A percentile compares a stretch with the other conserved stretches of the same genome.
These are phyloP conservation scores for Lasiurus borealis DNA, from an alignment of 2,113 vertebrate species.

Conservation along the genomic window DNA sequence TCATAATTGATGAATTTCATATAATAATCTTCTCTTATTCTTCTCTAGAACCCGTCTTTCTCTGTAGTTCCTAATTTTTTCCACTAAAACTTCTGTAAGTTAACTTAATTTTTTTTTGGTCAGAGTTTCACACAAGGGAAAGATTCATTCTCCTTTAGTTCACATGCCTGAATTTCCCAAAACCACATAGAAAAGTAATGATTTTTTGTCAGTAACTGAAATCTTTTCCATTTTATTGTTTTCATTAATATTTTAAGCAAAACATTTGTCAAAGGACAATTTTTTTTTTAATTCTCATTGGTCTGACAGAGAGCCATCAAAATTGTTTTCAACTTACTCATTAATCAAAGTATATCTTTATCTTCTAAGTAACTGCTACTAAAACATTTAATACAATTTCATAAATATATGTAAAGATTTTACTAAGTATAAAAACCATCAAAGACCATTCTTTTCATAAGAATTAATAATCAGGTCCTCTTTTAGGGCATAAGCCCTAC, in stretches of 20 bases:
- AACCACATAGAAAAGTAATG: background rate
- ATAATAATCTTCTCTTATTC: background rate
- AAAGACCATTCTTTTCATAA: background rate
- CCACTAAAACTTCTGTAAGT: background rate
- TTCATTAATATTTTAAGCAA: constrained; percentile 1
- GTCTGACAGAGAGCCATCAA: background rate
- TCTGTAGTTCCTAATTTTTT: background rate
- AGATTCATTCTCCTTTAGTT: background rate
- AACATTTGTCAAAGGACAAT: background rate
- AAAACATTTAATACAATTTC: constrained; percentile 4
- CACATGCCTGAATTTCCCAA: background rate
- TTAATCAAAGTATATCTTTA: background rate
- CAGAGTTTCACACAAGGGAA: background rate
- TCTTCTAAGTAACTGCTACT: constrained; percentile 21
- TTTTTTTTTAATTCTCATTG: background rate
- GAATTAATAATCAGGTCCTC: background rate
- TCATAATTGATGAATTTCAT: background rate
- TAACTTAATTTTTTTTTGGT: background rate
- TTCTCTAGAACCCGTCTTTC: background rate
- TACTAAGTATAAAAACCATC: background rate
- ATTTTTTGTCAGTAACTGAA: background rate
- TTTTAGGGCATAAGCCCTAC: background rate
- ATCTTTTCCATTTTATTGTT: constrained; percentile 6
- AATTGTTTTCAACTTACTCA: constrained; percentile 19
- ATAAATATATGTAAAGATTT: constrained; percentile 8